Percentiles rank a stretch among this genome's conserved stretches.
These are phyloP conservation scores for Himalopsyche tibetana DNA, from an alignment of 2,888 invertebrate species.

Conservation along the genomic window DNA sequence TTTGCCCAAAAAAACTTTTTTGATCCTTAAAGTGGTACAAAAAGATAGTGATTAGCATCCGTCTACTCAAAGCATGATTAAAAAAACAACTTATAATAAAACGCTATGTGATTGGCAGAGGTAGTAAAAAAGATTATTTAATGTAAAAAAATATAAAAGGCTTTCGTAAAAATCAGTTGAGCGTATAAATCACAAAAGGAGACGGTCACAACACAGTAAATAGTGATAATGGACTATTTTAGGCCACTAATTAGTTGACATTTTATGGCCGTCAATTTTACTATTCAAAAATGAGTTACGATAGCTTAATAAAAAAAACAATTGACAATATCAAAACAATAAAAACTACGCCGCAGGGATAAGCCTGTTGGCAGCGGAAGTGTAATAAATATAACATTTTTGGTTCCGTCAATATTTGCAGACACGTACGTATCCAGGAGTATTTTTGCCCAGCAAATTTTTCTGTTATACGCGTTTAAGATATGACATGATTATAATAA, in stretches of 20 bases:
- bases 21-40: no score
- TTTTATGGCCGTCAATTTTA: slow-evolving; percentile 26
- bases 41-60: no score
- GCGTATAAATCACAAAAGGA: slow-evolving; percentile 5
- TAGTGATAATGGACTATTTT: slow-evolving; percentile 20
- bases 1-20: no score
- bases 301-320: slow-evolving; percentile 15
- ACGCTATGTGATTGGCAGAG: no score
- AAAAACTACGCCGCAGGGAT: slow-evolving; percentile 5
- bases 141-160: no score
- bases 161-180: background rate
- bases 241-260: background rate
- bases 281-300: slow-evolving; percentile 26
- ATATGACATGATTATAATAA: no score
- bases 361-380: background rate
- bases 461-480: no score
- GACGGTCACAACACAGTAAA: slow-evolving; percentile 9
- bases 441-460: background rate
- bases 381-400: slow-evolving; percentile 2
- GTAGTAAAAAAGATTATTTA: no score
- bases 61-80: no score
- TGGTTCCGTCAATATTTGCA: background rate
- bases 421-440: background rate
- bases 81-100: no score
- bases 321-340: slow-evolving; percentile 12